phyloP scores from a whole-genome alignment of 2,797 vertebrate species.

The Falco biarmicus region DNA sequence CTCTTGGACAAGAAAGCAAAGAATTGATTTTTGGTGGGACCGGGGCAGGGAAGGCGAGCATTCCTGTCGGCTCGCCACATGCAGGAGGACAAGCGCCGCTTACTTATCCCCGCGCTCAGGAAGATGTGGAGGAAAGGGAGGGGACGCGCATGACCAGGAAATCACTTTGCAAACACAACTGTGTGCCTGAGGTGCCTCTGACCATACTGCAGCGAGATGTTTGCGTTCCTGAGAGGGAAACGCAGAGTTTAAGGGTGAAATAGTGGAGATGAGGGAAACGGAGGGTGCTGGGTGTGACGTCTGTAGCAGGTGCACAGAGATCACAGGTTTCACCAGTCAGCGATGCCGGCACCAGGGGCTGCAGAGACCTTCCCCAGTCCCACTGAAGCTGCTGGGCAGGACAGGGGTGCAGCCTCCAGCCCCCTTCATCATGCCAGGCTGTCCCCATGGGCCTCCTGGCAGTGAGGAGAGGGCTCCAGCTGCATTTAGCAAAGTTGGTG shows the following conservation, averaged over 20 bases:
- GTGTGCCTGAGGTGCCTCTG: not conserved
- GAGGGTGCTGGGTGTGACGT: no score
- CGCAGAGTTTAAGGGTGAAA: not conserved
- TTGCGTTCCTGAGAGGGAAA: not conserved
- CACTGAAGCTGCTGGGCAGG: accelerated
- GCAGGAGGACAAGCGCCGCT: not conserved
- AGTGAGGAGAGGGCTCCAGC: not conserved
- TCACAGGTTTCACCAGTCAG: accelerated
- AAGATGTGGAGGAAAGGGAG: not conserved
- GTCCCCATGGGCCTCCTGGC: not conserved
- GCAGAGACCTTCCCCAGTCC: not conserved
- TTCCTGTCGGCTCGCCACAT: accelerated
- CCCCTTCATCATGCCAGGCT: accelerated
- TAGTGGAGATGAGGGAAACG: not conserved
- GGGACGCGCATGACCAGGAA: not conserved
- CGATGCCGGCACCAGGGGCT: accelerated
- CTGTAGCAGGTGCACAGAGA: not conserved
- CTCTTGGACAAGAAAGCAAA: constrained; percentile 21
- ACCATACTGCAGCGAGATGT: accelerated
- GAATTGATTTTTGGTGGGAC: constrained; percentile 3
- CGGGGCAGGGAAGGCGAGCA: not conserved
- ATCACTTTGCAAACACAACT: not conserved
- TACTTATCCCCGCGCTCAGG: accelerated
- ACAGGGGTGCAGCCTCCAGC: not conserved
- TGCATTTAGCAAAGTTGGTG: not conserved